Evolutionary conservation across 2,113 vertebrate genomes (phyloP).

Genomic region (Podocnemis expansa): DNA sequence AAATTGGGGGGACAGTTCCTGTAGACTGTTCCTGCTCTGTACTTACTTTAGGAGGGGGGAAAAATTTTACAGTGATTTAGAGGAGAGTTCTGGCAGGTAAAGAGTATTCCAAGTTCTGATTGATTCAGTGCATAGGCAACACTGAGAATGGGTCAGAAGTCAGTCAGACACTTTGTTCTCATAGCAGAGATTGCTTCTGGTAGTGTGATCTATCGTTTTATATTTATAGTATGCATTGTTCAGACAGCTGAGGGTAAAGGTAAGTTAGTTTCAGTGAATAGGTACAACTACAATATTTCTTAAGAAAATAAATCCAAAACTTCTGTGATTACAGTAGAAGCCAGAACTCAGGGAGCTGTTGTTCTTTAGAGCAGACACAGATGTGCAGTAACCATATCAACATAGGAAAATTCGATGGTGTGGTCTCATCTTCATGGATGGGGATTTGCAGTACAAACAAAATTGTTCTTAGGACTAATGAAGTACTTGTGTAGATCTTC

Average conservation of each 20-base stretch:
- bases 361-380: neutral
- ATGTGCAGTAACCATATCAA: neutral
- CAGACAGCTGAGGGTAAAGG: neutral
- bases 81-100: neutral
- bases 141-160: neutral
- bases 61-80: neutral
- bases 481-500: rapidly evolving
- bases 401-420: rapidly evolving
- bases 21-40: neutral
- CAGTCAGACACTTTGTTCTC: neutral
- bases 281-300: neutral
- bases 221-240: neutral
- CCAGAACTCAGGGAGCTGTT: neutral
- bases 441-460: neutral
- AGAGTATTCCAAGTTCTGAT: neutral
- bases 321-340: neutral
- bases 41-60: too few species aligned
- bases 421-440: neutral
- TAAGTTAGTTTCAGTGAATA: neutral
- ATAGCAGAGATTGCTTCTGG: neutral
- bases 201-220: neutral
- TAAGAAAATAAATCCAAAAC: neutral
- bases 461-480: neutral
- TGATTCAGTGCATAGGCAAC: neutral
- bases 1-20: neutral